Evolutionary conservation across 2,888 invertebrate genomes (phyloP).

Genomic region (Cremastinae sp.): DNA sequence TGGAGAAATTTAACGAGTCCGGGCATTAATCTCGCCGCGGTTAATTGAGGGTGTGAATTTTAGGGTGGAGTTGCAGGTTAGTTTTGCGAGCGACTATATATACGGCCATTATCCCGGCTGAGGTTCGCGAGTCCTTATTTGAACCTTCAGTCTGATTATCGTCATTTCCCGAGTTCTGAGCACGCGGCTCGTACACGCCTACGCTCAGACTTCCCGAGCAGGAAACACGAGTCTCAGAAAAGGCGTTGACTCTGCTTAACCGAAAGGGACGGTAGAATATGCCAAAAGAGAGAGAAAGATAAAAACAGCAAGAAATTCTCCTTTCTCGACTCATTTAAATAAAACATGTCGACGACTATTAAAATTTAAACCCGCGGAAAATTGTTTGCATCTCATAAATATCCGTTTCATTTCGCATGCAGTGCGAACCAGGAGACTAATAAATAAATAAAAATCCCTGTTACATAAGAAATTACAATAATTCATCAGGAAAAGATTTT

Average conservation of each 20-base stretch:
- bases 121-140: conserved; percentile 62
- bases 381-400: no score
- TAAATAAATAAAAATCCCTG: no score
- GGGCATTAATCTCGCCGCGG: conserved; percentile 14
- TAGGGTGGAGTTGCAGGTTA: conserved; percentile 42
- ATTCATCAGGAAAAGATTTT: no score
- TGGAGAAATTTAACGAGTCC: conserved; percentile 16
- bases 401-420: no score
- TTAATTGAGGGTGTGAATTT: conserved; percentile 41
- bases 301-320: not conserved
- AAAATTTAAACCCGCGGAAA: no score
- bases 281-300: no score
- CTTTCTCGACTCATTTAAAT: not conserved
- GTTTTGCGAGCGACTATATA: conserved; percentile 57
- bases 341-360: no score
- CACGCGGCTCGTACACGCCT: conserved; percentile 51
- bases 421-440: no score
- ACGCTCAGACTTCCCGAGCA: conserved; percentile 43
- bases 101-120: conserved; percentile 53
- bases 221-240: not conserved
- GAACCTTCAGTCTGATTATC: conserved; percentile 62
- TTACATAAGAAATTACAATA: no score
- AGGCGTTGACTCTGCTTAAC: not conserved
- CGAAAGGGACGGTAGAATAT: not conserved
- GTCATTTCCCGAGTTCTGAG: conserved; percentile 55